Percentiles rank a stretch among this genome's conserved stretches.
phyloP scores from a whole-genome alignment of 2,888 invertebrate genomes.

The Boloria selene region DNA sequence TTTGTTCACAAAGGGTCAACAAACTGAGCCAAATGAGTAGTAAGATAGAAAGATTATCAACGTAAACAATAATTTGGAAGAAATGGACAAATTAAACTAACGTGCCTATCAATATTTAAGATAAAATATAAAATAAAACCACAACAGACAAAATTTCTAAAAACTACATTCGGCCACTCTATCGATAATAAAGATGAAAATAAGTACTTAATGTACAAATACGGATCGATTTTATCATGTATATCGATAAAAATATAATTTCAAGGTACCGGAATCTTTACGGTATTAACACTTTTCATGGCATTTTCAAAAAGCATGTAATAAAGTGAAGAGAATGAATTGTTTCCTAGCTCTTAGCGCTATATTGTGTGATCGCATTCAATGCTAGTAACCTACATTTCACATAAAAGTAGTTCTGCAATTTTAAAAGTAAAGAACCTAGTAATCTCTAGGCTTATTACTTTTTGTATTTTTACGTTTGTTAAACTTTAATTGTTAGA shows the following conservation, averaged over 20 bases:
- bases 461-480: slow-evolving; percentile 31
- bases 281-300: not conserved
- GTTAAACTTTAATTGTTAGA: slow-evolving; percentile 1
- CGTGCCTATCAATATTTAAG: too few relatives aligned
- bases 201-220: too few relatives aligned
- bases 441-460: slow-evolving; percentile 32
- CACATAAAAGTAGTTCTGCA: slow-evolving; percentile 35
- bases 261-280: not conserved
- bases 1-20: too few relatives aligned
- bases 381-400: slow-evolving; percentile 43
- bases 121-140: too few relatives aligned
- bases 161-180: too few relatives aligned
- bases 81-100: too few relatives aligned
- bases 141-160: too few relatives aligned
- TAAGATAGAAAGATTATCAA: too few relatives aligned
- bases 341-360: slow-evolving; percentile 39
- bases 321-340: slow-evolving; percentile 35
- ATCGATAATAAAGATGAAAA: too few relatives aligned
- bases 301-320: slow-evolving; percentile 27
- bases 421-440: slow-evolving; percentile 34
- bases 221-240: too few relatives aligned
- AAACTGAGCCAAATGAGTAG: too few relatives aligned
- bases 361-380: slow-evolving; percentile 40
- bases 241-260: not conserved
- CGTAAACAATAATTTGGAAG: too few relatives aligned